Percentiles rank a stretch among this genome's conserved stretches.
These are phyloP conservation scores for Barnardius zonarius DNA, from an alignment of 2,113 vertebrate genomes.

Conservation along the genomic window DNA sequence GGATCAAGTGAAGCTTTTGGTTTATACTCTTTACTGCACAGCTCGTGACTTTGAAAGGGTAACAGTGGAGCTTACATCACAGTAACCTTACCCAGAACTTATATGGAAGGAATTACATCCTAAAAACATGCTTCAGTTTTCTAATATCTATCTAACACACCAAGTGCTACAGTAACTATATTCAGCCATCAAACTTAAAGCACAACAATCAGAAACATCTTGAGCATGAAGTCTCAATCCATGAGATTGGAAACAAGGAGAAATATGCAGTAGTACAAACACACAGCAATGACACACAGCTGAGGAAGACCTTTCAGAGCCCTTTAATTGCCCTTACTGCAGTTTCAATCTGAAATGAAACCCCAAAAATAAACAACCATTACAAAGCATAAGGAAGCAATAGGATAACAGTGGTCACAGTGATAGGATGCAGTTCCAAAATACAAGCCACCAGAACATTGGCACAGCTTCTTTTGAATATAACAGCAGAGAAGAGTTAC, in stretches of 20 bases:
- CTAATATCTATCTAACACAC: neutral
- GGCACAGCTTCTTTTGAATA: neutral
- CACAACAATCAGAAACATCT: neutral
- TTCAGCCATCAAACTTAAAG: neutral
- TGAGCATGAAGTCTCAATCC: neutral
- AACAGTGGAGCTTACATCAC: constrained; percentile 21
- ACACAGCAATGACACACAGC: neutral
- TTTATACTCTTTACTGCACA: neutral
- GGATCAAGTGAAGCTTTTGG: constrained; percentile 48
- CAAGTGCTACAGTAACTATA: neutral
- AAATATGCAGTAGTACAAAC: neutral
- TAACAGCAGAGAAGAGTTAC: neutral
- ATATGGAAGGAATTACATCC: constrained; percentile 10
- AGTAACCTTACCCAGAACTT: constrained; percentile 44
- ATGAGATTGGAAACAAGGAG: neutral
- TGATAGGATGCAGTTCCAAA: neutral
- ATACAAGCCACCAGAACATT: neutral
- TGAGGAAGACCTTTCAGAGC: neutral
- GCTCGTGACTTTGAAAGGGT: constrained; percentile 13
- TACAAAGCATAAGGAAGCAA: neutral
- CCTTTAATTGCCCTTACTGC: neutral
- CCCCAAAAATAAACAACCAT: neutral
- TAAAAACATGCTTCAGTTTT: neutral
- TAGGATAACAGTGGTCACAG: neutral
- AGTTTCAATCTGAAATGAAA: neutral